A percentile compares a stretch with the other conserved stretches of the same genome.
Evolutionary conservation across 2,113 vertebrate genomes (phyloP).

Genomic region (Grus americana): DNA sequence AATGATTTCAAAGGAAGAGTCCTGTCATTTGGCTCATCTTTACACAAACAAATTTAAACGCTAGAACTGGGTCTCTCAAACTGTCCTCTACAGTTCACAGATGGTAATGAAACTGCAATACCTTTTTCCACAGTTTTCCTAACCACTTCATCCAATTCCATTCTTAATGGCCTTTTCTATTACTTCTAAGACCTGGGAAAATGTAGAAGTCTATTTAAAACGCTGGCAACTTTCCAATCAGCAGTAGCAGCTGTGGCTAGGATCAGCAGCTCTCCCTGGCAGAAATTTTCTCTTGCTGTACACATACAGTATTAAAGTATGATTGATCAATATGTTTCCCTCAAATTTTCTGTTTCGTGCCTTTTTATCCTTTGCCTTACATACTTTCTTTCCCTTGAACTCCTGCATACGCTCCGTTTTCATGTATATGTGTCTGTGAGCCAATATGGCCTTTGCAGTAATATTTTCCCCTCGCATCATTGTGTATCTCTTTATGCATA

Average conservation of each 20-base stretch:
- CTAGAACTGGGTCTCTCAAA: background rate
- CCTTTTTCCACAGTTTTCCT: background rate
- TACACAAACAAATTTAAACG: background rate
- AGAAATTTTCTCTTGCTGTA: background rate
- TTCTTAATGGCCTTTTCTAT: background rate
- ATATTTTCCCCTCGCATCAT: background rate
- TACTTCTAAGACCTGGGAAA: conserved; percentile 29
- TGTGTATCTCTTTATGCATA: background rate
- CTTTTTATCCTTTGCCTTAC: background rate
- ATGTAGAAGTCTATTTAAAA: conserved; percentile 12
- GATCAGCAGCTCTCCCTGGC: background rate
- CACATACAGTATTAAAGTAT: background rate
- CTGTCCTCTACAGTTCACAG: background rate
- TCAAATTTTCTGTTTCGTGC: background rate
- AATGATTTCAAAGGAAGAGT: background rate
- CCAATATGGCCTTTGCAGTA: background rate
- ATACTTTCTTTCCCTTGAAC: background rate
- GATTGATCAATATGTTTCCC: background rate
- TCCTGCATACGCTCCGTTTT: background rate
- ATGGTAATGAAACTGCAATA: background rate
- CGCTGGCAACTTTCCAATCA: background rate
- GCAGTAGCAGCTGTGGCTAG: background rate
- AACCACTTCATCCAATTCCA: background rate
- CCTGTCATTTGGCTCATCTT: background rate
- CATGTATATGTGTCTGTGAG: background rate